Conservation (phyloP, 2,888 invertebrate species). For the Eretmocerus hayati region DNA sequence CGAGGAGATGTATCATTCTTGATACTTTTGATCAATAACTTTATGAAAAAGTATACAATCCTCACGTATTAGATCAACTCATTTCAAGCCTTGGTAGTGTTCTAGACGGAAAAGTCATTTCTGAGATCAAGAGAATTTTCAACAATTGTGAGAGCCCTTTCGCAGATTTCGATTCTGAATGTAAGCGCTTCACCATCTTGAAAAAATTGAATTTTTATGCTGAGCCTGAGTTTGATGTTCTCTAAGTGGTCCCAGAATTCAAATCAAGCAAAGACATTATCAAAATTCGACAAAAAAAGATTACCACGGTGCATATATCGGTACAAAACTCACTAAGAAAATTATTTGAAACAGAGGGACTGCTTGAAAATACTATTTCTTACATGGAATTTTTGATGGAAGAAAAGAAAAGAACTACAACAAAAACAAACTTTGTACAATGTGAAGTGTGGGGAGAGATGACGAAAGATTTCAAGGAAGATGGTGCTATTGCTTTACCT, state of each 20-base stretch:
- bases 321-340: not conserved
- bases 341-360: not conserved
- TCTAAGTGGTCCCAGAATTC: not conserved
- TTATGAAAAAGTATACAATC: not conserved
- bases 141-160: not conserved
- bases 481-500: not conserved
- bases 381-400: not conserved
- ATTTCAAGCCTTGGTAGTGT: not conserved
- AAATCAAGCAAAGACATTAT: not conserved
- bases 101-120: not conserved
- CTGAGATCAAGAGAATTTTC: not conserved
- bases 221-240: not conserved
- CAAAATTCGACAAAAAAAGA: not conserved
- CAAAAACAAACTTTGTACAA: not conserved
- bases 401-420: not conserved
- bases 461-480: not conserved
- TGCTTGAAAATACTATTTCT: not conserved
- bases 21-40: not conserved
- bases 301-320: not conserved
- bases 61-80: not conserved
- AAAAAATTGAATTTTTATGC: not conserved
- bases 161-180: not conserved
- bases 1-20: not conserved
- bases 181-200: not conserved
- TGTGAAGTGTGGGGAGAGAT: not conserved